Conservation (phyloP, 2,113 vertebrate species). For the Sylvia atricapilla region DNA sequence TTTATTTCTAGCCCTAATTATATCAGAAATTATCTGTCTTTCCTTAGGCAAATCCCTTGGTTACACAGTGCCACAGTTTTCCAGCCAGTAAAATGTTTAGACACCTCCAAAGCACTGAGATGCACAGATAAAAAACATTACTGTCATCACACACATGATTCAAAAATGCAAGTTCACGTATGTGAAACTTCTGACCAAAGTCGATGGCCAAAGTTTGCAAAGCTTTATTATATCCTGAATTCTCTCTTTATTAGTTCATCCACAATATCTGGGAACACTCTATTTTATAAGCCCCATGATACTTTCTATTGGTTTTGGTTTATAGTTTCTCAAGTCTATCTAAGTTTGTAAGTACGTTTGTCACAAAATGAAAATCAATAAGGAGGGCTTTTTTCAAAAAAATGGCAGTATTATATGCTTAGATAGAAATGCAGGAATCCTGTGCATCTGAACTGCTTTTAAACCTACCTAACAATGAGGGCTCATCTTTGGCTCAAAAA, state of each 20-base stretch:
- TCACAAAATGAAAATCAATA: slow-evolving; percentile 56
- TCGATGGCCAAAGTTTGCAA: background rate
- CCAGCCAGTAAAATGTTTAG: slow-evolving; percentile 2
- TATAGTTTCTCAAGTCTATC: slow-evolving; percentile 30
- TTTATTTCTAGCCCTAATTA: slow-evolving; percentile 52
- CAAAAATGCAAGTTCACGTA: background rate
- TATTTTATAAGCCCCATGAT: background rate
- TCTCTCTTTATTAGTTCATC: slow-evolving; percentile 15
- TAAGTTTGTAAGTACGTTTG: slow-evolving; percentile 38
- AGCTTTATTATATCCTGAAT: background rate
- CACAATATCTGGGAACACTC: background rate
- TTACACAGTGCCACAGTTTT: background rate
- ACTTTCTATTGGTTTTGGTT: slow-evolving; percentile 16
- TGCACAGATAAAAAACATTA: background rate
- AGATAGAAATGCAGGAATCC: background rate
- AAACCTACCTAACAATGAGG: slow-evolving; percentile 13
- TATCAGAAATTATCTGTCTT: slow-evolving; percentile 26
- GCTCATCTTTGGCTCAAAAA: slow-evolving; percentile 14
- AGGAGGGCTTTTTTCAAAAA: background rate
- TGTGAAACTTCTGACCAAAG: background rate
- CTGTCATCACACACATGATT: background rate
- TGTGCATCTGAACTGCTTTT: background rate
- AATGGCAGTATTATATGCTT: background rate
- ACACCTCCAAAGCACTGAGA: background rate
- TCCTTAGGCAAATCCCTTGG: slow-evolving; percentile 38